Percentiles rank a stretch among this genome's conserved stretches.
phyloP scores from a whole-genome alignment of 2,888 invertebrate species.

The Xestia sexstrigata region DNA sequence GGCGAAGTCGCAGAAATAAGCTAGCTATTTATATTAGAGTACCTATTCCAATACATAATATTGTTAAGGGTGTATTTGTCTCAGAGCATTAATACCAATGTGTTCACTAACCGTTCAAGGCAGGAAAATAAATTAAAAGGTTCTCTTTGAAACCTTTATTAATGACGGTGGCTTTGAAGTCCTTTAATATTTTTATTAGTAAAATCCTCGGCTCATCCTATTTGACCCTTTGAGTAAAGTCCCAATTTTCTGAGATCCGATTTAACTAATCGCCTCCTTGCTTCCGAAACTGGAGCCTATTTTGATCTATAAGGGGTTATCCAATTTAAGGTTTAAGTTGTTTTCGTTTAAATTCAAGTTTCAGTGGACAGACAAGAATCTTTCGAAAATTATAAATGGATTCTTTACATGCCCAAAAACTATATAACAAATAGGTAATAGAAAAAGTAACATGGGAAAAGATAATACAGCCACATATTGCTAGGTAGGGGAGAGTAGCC shows the following conservation, averaged over 20 bases:
- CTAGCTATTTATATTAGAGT: not conserved
- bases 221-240: constrained; percentile 40
- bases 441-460: too few relatives aligned
- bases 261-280: constrained; percentile 48
- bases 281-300: constrained; percentile 17
- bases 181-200: constrained; percentile 28
- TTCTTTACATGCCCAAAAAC: too few relatives aligned
- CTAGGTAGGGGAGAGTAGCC: too few relatives aligned
- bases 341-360: constrained; percentile 9
- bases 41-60: not conserved
- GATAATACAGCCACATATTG: too few relatives aligned
- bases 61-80: not conserved
- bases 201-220: constrained; percentile 32
- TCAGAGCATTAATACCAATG: not conserved
- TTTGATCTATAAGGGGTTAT: constrained; percentile 13
- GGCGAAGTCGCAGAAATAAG: too few relatives aligned
- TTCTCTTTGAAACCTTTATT: not conserved
- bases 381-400: not conserved
- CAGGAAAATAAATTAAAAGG: not conserved
- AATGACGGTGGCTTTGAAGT: not conserved
- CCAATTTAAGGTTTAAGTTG: not conserved
- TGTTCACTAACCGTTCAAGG: not conserved
- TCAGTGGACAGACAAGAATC: not conserved
- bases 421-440: not conserved
- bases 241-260: constrained; percentile 49